These are phyloP conservation scores for Dione vanillae DNA, from an alignment of 2,888 invertebrate species.

Conservation along the genomic window DNA sequence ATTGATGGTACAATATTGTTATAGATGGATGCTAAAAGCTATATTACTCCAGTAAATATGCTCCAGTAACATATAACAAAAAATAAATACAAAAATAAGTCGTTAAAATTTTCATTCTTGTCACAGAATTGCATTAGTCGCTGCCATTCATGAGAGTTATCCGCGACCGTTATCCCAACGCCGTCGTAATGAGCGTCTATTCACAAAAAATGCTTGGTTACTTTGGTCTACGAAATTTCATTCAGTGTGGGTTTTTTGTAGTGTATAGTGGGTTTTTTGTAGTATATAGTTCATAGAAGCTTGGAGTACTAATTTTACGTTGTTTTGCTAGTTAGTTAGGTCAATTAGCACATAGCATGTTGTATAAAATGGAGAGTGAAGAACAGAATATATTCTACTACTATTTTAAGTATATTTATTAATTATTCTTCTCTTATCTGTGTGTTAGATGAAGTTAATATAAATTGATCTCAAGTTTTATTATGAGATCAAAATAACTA, in stretches of 20 bases:
- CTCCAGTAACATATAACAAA: no score
- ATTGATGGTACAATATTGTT: background rate
- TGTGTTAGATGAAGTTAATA: no score
- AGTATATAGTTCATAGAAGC: background rate
- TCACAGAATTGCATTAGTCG: conserved; percentile 5
- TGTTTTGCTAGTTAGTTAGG: background rate
- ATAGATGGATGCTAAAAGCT: background rate
- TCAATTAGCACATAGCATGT: background rate
- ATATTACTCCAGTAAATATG: no score
- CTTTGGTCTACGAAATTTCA: conserved; percentile 1
- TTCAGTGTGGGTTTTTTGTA: background rate
- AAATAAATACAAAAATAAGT: background rate
- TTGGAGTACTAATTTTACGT: background rate
- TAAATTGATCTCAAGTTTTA: no score
- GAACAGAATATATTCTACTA: background rate
- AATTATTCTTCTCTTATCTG: no score
- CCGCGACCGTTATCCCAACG: conserved; percentile 11
- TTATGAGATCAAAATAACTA: no score
- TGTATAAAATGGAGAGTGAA: no score
- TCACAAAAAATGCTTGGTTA: conserved; percentile 18
- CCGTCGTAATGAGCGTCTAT: conserved; percentile 21
- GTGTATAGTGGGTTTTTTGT: no score
- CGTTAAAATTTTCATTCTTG: conserved; percentile 8
- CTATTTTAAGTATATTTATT: no score
- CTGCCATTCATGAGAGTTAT: conserved; percentile 11